phyloP scores from a whole-genome alignment of 1,140 invertebrate species.

The Stenopsyche tienmushanensis region DNA sequence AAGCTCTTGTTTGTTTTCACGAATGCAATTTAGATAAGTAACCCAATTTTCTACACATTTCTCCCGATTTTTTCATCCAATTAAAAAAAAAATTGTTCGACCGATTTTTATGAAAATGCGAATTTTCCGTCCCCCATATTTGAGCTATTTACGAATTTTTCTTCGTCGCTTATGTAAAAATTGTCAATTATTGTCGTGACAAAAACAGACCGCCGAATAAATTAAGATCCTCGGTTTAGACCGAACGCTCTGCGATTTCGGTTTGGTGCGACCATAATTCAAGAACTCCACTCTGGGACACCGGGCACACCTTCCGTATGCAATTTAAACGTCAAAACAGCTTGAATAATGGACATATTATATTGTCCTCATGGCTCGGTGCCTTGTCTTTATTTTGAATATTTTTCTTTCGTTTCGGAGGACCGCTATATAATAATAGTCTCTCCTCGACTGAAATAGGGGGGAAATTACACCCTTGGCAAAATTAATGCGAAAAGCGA shows the following conservation, averaged over 20 bases:
- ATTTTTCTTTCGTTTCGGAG: slow-evolving; percentile 11
- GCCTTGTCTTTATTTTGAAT: slow-evolving; percentile 28
- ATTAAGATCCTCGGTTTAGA: slow-evolving; percentile 1
- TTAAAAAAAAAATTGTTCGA: too few relatives aligned
- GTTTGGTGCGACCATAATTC: slow-evolving; percentile 36
- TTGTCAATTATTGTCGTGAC: too few relatives aligned
- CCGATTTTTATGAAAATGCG: too few relatives aligned
- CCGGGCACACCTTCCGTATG: slow-evolving; percentile 40
- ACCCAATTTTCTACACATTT: too few relatives aligned
- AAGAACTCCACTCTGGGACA: slow-evolving; percentile 17
- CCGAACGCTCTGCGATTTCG: too few relatives aligned
- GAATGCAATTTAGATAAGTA: neutral
- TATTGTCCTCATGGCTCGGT: slow-evolving; percentile 22
- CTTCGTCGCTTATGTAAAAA: too few relatives aligned
- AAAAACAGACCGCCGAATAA: too few relatives aligned
- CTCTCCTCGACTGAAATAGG: neutral
- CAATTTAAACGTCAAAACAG: slow-evolving; percentile 42
- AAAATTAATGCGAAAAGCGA: too few relatives aligned
- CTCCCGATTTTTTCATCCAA: too few relatives aligned
- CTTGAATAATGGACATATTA: slow-evolving; percentile 42
- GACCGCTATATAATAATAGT: neutral
- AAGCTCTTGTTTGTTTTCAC: neutral
- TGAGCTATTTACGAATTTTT: too few relatives aligned
- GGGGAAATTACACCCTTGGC: neutral
- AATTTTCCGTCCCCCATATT: too few relatives aligned